Percentiles rank a stretch among this genome's conserved stretches.
Evolutionary conservation across 2,113 vertebrate species (phyloP).

Genomic region (Pygathrix nemaeus): DNA sequence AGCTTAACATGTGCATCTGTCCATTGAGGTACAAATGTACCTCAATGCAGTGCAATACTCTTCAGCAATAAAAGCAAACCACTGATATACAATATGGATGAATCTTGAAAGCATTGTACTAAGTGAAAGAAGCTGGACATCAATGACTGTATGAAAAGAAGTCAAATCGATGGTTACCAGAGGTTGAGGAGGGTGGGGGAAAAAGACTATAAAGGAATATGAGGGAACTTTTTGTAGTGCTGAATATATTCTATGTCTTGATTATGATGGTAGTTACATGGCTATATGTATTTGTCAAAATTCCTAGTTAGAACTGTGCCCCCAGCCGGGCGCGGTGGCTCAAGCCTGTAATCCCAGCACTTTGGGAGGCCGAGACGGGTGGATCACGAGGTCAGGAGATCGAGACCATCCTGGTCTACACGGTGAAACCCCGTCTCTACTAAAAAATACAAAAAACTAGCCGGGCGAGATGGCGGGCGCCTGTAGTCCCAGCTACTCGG

Average conservation of each 20-base stretch:
- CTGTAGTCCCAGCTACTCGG: too few species aligned
- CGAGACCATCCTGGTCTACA: too few species aligned
- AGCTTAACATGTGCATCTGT: background rate
- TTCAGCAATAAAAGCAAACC: background rate
- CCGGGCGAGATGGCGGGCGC: too few species aligned
- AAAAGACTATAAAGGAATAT: background rate
- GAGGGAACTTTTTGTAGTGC: background rate
- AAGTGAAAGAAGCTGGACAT: background rate
- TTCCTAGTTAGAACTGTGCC: background rate
- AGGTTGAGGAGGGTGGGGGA: background rate
- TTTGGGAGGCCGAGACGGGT: too few species aligned
- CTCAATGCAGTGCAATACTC: background rate
- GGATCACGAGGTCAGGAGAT: too few species aligned
- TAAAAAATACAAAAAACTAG: too few species aligned
- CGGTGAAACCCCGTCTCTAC: too few species aligned
- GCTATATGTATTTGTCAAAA: background rate
- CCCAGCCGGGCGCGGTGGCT: too few species aligned
- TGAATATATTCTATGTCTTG: background rate
- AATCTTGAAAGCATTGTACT: background rate
- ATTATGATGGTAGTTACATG: background rate
- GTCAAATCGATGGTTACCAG: background rate
- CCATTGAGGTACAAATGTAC: background rate
- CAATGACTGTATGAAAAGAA: background rate
- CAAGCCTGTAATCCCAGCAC: too few species aligned
- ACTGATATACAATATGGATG: background rate